phyloP scores from a whole-genome alignment of 2,113 vertebrate species.

The Verasper variegatus region DNA sequence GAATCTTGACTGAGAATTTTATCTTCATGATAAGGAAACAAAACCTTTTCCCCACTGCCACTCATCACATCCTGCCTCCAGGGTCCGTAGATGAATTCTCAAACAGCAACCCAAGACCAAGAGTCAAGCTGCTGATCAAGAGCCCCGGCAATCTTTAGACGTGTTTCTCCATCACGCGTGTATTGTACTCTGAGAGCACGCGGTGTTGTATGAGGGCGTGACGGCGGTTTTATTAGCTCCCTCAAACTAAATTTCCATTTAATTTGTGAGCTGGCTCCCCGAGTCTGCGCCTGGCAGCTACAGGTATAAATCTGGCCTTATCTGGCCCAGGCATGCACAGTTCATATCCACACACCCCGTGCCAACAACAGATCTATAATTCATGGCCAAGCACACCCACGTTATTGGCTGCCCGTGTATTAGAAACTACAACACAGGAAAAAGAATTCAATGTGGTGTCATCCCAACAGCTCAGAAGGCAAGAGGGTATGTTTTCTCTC shows the following conservation, averaged over 20 bases:
- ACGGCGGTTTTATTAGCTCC: conserved; percentile 81
- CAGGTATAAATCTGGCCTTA: conserved; percentile 87
- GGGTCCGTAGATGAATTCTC: conserved; percentile 9
- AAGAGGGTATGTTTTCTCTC: conserved; percentile 58
- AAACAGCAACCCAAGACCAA: conserved; percentile 14
- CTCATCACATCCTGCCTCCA: conserved; percentile 17
- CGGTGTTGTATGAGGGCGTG: conserved; percentile 60
- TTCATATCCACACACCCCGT: conserved; percentile 81
- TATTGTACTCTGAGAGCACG: conserved; percentile 67
- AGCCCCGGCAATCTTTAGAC: conserved; percentile 32
- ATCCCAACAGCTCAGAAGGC: conserved; percentile 73
- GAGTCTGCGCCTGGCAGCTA: conserved; percentile 79
- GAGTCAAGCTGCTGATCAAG: conserved; percentile 40
- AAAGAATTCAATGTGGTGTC: conserved; percentile 75
- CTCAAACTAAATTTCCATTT: conserved; percentile 85
- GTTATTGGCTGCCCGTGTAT: conserved; percentile 78
- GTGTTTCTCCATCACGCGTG: conserved; percentile 54
- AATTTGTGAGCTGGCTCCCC: conserved; percentile 81
- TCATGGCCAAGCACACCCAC: conserved; percentile 82
- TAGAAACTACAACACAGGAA: conserved; percentile 78
- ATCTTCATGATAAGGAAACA: conserved; percentile 34
- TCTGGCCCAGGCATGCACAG: conserved; percentile 84
- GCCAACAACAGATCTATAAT: conserved; percentile 87
- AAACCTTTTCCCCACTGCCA: conserved; percentile 22
- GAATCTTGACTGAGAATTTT: conserved; percentile 36